Base-by-base conservation (phyloP, 2,797 vertebrate genomes). In the Pangasius larnaudii region DNA sequence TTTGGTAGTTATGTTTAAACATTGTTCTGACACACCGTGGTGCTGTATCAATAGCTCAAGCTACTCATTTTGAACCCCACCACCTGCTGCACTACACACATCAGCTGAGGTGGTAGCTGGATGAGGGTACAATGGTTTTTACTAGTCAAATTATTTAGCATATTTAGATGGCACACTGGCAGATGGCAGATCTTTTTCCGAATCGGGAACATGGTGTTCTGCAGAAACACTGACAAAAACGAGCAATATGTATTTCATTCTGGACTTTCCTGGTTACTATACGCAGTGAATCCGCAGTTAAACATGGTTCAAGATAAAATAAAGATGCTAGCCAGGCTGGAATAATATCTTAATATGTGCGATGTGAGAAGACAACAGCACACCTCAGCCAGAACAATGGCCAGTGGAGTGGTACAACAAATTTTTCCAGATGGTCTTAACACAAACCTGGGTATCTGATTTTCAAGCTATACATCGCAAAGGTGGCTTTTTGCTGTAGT, bases 401-500 rank as follows among this genome's bases (percentile, higher is more conserved):
- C 42, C 42, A 71, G 33, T 3, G n/a, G 49, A 53, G 46, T 39
- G 13, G 19, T 63, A 63, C 39, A 24, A 59, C 18, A 63, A 46
- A 16, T 9, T 22, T 53, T 19, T 33, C 19, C 0, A 33, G 36
- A 22, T 5, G 19, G 11, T 42, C 33, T 58, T 27, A 59, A 80
- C 39, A 46, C 63, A 1, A 4, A 65, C 22, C 49, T 33, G 5
- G 53, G 30, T 24, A 27, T 59, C 33, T 59, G 78, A 24, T 42
- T 63, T 9, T 27, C 22, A 81, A 61, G 22, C 22, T 81, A 13
- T 30, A 33, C 42, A 33, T 67, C 42, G n/a, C 36, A 61, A 13
- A 56, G 1, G n/a, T 74, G 49, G 82, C 61, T 78, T 89, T 51
- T 86, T 75, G 85, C 72, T 74, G 51, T 69, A 42, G 16, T 61